phyloP scores from a whole-genome alignment of 2,113 vertebrate species.

The Bubalus kerabau region DNA sequence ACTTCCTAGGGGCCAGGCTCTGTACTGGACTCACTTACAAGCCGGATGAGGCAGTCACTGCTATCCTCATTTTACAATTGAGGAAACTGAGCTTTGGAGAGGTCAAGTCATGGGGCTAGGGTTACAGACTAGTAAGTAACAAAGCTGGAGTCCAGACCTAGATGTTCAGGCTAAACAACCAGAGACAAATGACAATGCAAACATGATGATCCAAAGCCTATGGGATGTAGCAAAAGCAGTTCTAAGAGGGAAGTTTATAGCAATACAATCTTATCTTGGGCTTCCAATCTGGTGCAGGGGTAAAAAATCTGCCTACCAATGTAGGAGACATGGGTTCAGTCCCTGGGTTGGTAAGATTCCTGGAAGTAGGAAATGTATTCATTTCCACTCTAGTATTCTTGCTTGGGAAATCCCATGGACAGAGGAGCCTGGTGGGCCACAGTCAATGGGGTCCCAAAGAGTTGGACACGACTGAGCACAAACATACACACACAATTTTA shows the following conservation, averaged over 20 bases:
- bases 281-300: neutral
- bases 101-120: neutral
- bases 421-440: neutral
- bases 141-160: neutral
- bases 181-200: neutral
- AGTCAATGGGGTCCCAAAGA: neutral
- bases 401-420: neutral
- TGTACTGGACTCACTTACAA: neutral
- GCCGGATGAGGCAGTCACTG: neutral
- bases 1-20: neutral
- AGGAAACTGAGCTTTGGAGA: neutral
- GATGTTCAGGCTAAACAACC: neutral
- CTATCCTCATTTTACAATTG: neutral
- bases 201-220: neutral
- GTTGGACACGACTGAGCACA: neutral
- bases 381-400: neutral
- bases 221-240: neutral
- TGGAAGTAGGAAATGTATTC: neutral
- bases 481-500: neutral
- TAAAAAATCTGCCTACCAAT: neutral
- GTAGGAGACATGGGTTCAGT: neutral
- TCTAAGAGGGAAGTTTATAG: neutral
- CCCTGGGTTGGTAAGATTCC: neutral
- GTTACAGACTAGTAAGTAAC: neutral
- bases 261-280: neutral